phyloP scores from a whole-genome alignment of 1,140 invertebrate genomes.

The Cydia pomonella region DNA sequence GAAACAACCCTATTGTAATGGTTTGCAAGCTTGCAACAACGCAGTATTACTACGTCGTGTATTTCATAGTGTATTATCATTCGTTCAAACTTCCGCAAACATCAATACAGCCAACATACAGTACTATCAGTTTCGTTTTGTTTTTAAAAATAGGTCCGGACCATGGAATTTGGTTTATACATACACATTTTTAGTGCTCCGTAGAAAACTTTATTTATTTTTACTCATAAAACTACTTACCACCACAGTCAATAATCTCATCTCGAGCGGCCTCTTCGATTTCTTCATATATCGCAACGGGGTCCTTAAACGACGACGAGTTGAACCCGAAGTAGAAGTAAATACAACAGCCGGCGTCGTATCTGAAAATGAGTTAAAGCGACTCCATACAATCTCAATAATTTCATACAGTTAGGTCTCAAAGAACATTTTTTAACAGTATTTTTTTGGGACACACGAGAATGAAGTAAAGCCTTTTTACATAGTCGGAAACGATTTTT shows the following conservation, averaged over 20 bases:
- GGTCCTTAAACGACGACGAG: conserved; percentile 82
- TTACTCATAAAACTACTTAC: conserved; percentile 57
- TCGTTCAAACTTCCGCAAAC: conserved; percentile 10
- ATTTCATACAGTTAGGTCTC: too few species aligned
- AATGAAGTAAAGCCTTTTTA: too few species aligned
- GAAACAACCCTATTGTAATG: too few species aligned
- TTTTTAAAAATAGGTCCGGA: not conserved
- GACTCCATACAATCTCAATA: too few species aligned
- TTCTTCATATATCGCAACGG: conserved; percentile 91
- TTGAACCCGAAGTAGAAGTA: conserved; percentile 99
- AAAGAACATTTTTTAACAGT: too few species aligned
- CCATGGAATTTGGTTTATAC: not conserved
- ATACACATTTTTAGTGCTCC: too few species aligned
- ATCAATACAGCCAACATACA: conserved; percentile 7
- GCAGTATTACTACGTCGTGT: conserved; percentile 7
- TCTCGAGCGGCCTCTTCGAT: conserved; percentile 92
- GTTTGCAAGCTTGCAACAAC: not conserved
- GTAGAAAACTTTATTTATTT: not conserved
- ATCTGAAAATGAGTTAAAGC: conserved; percentile 71
- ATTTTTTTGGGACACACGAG: too few species aligned
- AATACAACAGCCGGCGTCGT: conserved; percentile 97
- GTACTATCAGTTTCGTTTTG: not conserved
- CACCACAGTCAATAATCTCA: conserved; percentile 94
- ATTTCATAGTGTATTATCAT: not conserved
- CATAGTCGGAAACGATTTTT: too few species aligned